Evolutionary conservation across 2,888 invertebrate species (phyloP), one percentile per base, ranked within the genome.

Genomic region (Arrhopalites spinosus): DNA sequence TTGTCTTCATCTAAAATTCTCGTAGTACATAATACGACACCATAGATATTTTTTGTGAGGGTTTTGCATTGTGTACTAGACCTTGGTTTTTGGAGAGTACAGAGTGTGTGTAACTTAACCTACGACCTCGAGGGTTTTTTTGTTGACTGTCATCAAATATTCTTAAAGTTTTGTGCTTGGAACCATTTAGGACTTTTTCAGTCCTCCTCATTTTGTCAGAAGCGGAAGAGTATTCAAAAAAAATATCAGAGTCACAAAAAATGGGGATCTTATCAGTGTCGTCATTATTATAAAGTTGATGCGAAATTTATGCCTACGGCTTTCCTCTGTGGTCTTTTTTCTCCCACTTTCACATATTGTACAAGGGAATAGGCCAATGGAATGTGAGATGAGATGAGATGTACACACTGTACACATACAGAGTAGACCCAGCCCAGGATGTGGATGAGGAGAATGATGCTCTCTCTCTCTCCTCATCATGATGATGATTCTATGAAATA

Each of bases 261-360:
- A 36, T 3, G 36, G 11, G 36, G 11, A 36, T 36, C 36, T 36
- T 36, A 36, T 36, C 36, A 36, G 36, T 11, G 5, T 36, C 36
- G 11, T 36, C 36, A 36, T 36, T 36, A 36, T 36, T 36, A 36
- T 36, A 36, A 11, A 36, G 17, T 59, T 59, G 59, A 59, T 59
- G 59, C 23, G 59, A 59, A 59, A 59, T 59, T 59, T 59, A 59
- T 59, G 23, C 59, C 59, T 59, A 25, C 23, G 23, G 23, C 59
- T 59, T 59, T 59, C 25, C 20, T 23, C 59, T 59, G 20, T 59
- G 23, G 23, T 59, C 59, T 59, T 59, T 23, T 20, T 20, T 53
- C 53, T 53, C 53, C 15, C 53, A 8, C 53, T 53, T 15, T 45
- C 47, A 45, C 8, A 45, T 45, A n/a, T n/a, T n/a, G n/a, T n/a